Evolutionary conservation across 2,888 invertebrate species (phyloP).

Genomic region (Operophtera brumata): DNA sequence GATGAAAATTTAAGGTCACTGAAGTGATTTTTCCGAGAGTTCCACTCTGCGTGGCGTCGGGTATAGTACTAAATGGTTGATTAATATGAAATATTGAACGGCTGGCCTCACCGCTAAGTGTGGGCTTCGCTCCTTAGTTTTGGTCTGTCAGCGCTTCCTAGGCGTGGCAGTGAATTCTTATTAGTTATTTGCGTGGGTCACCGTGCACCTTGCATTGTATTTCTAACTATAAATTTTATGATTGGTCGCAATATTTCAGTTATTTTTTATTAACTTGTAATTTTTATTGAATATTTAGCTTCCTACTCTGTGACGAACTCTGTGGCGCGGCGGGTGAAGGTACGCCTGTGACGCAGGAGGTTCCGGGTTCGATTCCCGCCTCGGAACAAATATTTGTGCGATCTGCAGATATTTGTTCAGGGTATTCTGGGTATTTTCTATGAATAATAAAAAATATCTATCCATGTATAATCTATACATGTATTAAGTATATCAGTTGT

Average conservation of each 20-base stretch:
- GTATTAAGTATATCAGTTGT: too few species aligned
- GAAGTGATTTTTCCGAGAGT: constrained; percentile 49
- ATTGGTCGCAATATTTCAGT: constrained; percentile 22
- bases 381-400: too few species aligned
- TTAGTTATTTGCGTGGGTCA: constrained; percentile 52
- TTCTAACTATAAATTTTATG: constrained; percentile 41
- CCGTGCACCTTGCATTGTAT: constrained; percentile 70
- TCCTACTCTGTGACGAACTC: too few species aligned
- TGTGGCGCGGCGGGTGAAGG: too few species aligned
- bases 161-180: constrained; percentile 75
- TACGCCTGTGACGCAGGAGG: too few species aligned
- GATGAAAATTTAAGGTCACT: constrained; percentile 52
- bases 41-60: constrained; percentile 58
- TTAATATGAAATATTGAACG: constrained; percentile 57
- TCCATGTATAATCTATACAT: too few species aligned
- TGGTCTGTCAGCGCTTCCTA: constrained; percentile 71
- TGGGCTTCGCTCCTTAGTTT: constrained; percentile 78
- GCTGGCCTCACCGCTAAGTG: constrained; percentile 63
- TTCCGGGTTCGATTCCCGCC: too few species aligned
- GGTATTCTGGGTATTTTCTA: too few species aligned
- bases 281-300: constrained; percentile 7
- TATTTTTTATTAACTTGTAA: neutral
- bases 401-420: too few species aligned
- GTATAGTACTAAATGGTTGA: constrained; percentile 58
- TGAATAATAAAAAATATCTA: too few species aligned